Evolutionary conservation across 2,888 invertebrate genomes (phyloP).

Genomic region (Nomada fabriciana): DNA sequence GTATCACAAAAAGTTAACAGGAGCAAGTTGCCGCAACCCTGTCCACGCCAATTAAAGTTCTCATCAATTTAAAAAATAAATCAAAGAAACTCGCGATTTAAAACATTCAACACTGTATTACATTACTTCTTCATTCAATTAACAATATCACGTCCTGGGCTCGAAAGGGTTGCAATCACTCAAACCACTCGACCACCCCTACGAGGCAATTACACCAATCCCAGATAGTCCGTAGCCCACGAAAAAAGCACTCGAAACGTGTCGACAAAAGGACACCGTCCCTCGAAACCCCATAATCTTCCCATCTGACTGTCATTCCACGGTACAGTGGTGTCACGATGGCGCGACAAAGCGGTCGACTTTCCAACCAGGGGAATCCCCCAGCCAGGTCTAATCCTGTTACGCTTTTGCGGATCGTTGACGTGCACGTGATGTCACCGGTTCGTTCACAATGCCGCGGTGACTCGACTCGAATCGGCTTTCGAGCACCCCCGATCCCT

Average conservation of each 20-base stretch:
- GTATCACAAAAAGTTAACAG: too few species aligned
- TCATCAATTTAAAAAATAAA: too few species aligned
- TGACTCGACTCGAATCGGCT: conserved; percentile 55
- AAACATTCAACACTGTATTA: too few species aligned
- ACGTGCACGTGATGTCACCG: conserved; percentile 76
- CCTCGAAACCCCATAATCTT: conserved; percentile 44
- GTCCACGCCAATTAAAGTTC: too few species aligned
- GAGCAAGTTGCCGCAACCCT: too few species aligned
- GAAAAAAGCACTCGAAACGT: not conserved
- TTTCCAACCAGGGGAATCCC: conserved; percentile 38
- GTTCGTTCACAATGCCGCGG: conserved; percentile 40
- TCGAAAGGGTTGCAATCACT: not conserved
- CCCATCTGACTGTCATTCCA: conserved; percentile 28
- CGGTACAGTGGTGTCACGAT: conserved; percentile 27
- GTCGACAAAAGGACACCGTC: conserved; percentile 4
- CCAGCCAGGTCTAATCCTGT: conserved; percentile 75
- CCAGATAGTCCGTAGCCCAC: not conserved
- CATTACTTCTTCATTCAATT: too few species aligned
- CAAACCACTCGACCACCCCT: not conserved
- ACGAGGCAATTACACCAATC: not conserved
- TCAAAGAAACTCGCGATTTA: too few species aligned
- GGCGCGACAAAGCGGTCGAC: conserved; percentile 61
- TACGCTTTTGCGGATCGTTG: conserved; percentile 74
- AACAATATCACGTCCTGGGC: too few species aligned
- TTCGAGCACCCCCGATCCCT: conserved; percentile 32